Base-by-base conservation (phyloP, 2,797 vertebrate genomes). In the Tamandua tetradactyla region DNA sequence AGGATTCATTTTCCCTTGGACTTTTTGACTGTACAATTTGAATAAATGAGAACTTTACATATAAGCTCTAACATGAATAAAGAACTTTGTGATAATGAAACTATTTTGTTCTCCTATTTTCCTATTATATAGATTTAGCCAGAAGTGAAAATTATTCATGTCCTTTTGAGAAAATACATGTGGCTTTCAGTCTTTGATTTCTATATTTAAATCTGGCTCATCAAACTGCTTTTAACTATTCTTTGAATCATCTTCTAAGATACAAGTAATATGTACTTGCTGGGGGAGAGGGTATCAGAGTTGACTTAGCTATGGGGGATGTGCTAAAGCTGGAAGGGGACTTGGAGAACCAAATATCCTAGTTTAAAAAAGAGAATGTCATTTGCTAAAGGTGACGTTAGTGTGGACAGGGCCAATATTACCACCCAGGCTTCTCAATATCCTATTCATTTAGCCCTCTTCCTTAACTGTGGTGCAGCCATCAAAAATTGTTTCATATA, bases 381-480 rank as follows among this genome's bases (percentile, higher is more conserved):
- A 6, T 62, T 49, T 18, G 2, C 35, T 37, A 5, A 4, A 3
- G 23, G 49, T 0, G 6, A 4, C 10, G 1, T 32, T 18, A 0
- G 5, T 35, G 32, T 15, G 44, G 44, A 10, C 15, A 25, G 52
- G 44, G 61, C 0, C 35, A 9, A 3, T 10, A 7, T 11, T 4
- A 20, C 2, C 4, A 0, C 18, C 7, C 12, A 37, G 42, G 55
- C 2, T n/a, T 20, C 1, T 0, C 3, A 3, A 27, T 2, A 1
- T 7, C 27, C 7, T 1, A 5, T 22, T 5, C 52, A 5, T 1
- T n/a, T 1, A 68, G 27, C 8, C 23, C 20, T 32, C 23, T 5
- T 7, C 32, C 42, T 11, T 12, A 57, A 40, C 11, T 59, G n/a
- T 23, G 3, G 27, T 4, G 22, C 13, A 42, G 13, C 23, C 83